Evolutionary conservation across 2,888 invertebrate genomes (phyloP), one percentile per base, ranked within the genome.

Genomic region (Ganaspis brasiliensis): DNA sequence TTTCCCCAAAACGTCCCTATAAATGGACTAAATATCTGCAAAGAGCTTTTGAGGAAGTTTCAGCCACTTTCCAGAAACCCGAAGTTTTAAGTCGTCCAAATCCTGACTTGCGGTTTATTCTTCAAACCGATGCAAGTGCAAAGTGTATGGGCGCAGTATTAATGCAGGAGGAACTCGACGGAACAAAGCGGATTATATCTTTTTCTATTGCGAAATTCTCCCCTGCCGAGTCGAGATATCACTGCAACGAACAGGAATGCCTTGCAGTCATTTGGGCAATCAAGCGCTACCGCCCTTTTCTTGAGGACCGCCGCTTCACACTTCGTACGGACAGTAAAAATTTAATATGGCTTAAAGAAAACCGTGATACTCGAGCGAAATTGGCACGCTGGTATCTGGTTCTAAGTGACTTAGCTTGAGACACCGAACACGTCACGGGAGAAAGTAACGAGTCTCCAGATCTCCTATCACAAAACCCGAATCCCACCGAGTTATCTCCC

Each of bases 131-230:
- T 14, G 73, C 75, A 16, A 63, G 73, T 57, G 63, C 67, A 9
- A 16, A 12, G 14, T 72, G 76, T 0, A 59, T 79, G 76, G 74
- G 79, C 3, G 67, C 59, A 1, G 79, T 76, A 4, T 35, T 79
- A 0, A 76, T 55, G 16, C 75, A 79, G 37, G 1, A 26, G 2
- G 26, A 21, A 14, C 21, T 12, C 3, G 52, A 76, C n/a, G 70
- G 67, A 45, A 19, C 16, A 4, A 8, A 72, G 2, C n/a, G 71
- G 10, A 67, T 79, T 0, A 75, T 82, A 10, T 61, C 73, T 2
- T 83, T 79, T 35, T 74, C 79, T 12, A 79, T 77, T 40, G 78
- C 79, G 0, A 78, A 79, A 31, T 77, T 82, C 56, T 59, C 45
- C 6, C 49, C 70, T 0, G 52, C 77, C 0, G 77, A 82, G 35